Conservation (phyloP, 2,888 invertebrate genomes). For the Deilephila elpenor region DNA sequence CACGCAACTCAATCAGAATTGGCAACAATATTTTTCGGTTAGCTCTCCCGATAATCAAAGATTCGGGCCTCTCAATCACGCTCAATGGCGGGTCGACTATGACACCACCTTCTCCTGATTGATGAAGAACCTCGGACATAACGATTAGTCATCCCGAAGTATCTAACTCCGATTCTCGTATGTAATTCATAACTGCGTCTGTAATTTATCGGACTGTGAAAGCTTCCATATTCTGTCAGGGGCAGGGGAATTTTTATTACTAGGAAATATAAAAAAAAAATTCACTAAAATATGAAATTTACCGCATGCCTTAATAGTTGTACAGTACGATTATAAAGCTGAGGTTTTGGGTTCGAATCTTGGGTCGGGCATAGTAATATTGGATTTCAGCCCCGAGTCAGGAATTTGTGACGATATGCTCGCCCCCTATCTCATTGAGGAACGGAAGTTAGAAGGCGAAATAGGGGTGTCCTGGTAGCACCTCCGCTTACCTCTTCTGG, state of each 20-base stretch:
- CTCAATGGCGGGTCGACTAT: slow-evolving; percentile 52
- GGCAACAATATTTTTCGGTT: slow-evolving; percentile 31
- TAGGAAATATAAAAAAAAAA: background rate
- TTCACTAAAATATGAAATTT: background rate
- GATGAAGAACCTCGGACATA: slow-evolving; percentile 65
- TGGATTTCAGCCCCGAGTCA: too few species aligned
- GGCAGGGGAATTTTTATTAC: background rate
- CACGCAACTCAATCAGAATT: slow-evolving; percentile 1
- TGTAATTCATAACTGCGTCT: slow-evolving; percentile 54
- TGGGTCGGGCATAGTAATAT: too few species aligned
- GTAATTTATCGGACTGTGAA: slow-evolving; percentile 39
- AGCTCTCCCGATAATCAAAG: slow-evolving; percentile 52
- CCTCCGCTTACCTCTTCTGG: too few species aligned
- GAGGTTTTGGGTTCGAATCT: too few species aligned
- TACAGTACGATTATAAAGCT: too few species aligned
- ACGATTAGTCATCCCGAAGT: slow-evolving; percentile 63
- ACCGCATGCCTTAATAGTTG: too few species aligned
- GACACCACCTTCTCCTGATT: slow-evolving; percentile 67
- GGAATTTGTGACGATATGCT: too few species aligned
- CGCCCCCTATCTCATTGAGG: too few species aligned
- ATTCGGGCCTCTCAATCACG: slow-evolving; percentile 62
- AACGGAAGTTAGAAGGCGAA: too few species aligned
- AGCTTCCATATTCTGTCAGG: slow-evolving; percentile 37
- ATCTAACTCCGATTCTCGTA: slow-evolving; percentile 48
- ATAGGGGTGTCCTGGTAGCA: too few species aligned